phyloP scores from a whole-genome alignment of 2,888 invertebrate species.

The Acleris emargana region DNA sequence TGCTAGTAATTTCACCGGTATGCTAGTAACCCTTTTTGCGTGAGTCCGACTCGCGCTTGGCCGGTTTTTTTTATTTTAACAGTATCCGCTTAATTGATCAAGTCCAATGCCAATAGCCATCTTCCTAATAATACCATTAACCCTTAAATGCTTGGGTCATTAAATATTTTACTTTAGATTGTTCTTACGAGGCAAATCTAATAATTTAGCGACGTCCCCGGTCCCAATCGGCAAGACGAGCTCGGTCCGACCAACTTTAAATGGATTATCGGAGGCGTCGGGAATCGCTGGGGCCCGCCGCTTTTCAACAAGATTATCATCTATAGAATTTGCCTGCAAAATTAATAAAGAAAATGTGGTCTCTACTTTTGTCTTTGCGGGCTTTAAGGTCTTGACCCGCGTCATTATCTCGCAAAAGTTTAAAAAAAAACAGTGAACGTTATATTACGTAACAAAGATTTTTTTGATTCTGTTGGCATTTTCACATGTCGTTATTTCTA shows the following conservation, averaged over 20 bases:
- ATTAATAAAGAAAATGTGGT: constrained; percentile 50
- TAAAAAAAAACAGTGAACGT: no score
- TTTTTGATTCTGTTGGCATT: no score
- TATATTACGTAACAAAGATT: no score
- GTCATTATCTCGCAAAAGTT: neutral
- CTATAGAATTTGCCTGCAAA: constrained; percentile 56
- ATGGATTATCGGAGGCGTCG: constrained; percentile 41
- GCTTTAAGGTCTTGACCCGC: constrained; percentile 6
- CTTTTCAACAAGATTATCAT: constrained; percentile 48
- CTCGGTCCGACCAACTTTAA: constrained; percentile 40
- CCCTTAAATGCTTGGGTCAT: constrained; percentile 25
- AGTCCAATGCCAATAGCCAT: constrained; percentile 17
- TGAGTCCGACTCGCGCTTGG: no score
- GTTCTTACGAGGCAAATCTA: constrained; percentile 43
- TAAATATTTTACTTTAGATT: constrained; percentile 42
- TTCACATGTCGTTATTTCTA: no score
- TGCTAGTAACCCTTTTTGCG: no score
- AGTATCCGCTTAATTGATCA: constrained; percentile 22
- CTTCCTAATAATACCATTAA: constrained; percentile 26
- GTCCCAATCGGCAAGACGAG: constrained; percentile 42
- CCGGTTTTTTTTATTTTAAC: no score
- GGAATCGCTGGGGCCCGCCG: constrained; percentile 37
- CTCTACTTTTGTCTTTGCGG: constrained; percentile 13
- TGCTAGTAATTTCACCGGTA: no score
- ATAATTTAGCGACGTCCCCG: constrained; percentile 42